Base-by-base conservation (phyloP, 1,140 invertebrate species). In the Drosophila asahinai region DNA sequence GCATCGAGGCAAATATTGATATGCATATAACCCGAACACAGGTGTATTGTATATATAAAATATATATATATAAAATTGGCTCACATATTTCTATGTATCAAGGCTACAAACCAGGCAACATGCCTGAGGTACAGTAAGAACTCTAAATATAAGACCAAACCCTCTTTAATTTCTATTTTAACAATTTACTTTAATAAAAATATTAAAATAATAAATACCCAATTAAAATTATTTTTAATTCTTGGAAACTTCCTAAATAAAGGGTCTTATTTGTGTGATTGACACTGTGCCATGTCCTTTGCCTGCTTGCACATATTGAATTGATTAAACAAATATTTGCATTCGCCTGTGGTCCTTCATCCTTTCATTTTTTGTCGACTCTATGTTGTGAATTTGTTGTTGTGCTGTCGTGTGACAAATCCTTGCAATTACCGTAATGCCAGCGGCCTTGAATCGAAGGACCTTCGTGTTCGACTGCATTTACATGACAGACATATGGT, bases 301-400 rank as follows among this genome's bases (percentile, higher is more conserved):
- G 60, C 33, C 19, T 49, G 63, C 57, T 27, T 40, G 8, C 55
- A 12, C 43, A 67, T 77, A 54, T 67, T 73, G 77, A 87, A 84
- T 83, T 89, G 84, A 83, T 89, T 83, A 89, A 83, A 78, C 77
- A 83, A 87, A 87, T 83, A 87, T 87, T 89, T 87, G 77, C 77
- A 83, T 74, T 84, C 68, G 47, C 81, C 71, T 59, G 45, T 51
- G 71, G 81, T 51, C 62, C 61, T 14, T 30, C 42, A 19, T 52
- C 76, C 48, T 59, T 71, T 45, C 52, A 45, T 42, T 62, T 60
- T 52, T 45, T 36, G n/a, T 17, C 12, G 33, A 27, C 42, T 30
- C 42, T 43, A 49, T 77, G 36, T 71, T 54, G 17, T 27, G 19
- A 48, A 62, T 38, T 38, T 54, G 57, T 54, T 59, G 27, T 65